Evolutionary conservation across 2,888 invertebrate genomes (phyloP).

Genomic region (Heliconius ismenius): DNA sequence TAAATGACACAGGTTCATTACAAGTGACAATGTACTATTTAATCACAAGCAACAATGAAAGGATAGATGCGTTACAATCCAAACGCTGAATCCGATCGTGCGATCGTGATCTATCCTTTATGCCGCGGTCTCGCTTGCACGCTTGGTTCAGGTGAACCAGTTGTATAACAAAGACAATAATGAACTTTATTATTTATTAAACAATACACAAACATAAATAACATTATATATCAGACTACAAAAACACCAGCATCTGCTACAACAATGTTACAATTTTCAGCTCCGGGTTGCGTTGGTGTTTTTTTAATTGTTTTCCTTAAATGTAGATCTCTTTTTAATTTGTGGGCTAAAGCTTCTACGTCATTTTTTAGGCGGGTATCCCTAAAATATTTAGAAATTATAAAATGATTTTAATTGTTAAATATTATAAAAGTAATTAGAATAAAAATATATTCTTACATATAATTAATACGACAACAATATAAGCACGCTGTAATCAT

Average conservation of each 20-base stretch:
- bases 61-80: too few relatives aligned
- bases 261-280: conserved; percentile 64
- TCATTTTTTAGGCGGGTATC: conserved; percentile 58
- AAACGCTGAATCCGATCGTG: too few relatives aligned
- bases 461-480: conserved; percentile 64
- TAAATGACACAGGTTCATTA: too few relatives aligned
- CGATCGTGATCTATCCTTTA: too few relatives aligned
- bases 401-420: neutral
- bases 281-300: conserved; percentile 45
- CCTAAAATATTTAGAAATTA: conserved; percentile 52
- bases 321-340: conserved; percentile 56
- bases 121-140: too few relatives aligned
- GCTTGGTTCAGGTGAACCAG: neutral
- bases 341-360: conserved; percentile 58
- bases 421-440: neutral
- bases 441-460: conserved; percentile 51
- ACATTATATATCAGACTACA: conserved; percentile 54
- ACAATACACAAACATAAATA: neutral
- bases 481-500: conserved; percentile 61
- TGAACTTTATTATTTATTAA: conserved; percentile 1
- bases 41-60: too few relatives aligned
- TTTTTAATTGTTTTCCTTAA: conserved; percentile 46
- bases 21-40: too few relatives aligned
- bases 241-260: conserved; percentile 64
- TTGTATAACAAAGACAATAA: neutral